These are phyloP conservation scores for Polia nebulosa DNA, from an alignment of 2,888 invertebrate species.

Conservation along the genomic window DNA sequence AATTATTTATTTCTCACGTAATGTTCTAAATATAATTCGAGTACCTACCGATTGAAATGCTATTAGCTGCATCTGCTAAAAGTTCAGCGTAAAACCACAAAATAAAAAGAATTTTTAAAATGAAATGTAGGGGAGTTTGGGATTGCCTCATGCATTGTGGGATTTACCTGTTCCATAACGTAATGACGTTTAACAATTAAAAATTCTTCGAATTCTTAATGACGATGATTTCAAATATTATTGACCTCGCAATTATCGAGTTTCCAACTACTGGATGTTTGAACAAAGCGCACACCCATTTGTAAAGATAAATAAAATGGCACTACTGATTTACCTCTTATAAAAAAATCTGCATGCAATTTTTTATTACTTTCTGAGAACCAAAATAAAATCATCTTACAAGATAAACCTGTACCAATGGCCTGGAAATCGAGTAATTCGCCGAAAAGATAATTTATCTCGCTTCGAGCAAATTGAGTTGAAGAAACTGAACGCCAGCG, in stretches of 20 bases:
- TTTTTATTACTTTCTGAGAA: conserved; percentile 33
- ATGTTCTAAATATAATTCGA: conserved; percentile 10
- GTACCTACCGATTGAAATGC: conserved; percentile 1
- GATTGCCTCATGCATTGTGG: conserved; percentile 32
- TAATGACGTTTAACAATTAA: conserved; percentile 10
- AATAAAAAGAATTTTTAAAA: conserved; percentile 9
- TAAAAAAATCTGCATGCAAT: background rate
- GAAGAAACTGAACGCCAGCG: background rate
- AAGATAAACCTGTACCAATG: conserved; percentile 26
- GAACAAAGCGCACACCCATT: conserved; percentile 33
- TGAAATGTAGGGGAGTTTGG: background rate
- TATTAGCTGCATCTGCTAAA: conserved; percentile 14
- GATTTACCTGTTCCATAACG: conserved; percentile 47
- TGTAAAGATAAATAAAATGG: conserved; percentile 36
- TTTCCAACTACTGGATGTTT: conserved; percentile 14
- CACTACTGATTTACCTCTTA: background rate
- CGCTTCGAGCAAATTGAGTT: conserved; percentile 21
- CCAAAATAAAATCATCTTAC: background rate
- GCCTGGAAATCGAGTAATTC: conserved; percentile 36
- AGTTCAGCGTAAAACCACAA: conserved; percentile 37
- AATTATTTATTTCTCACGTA: too few relatives aligned
- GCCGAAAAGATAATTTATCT: conserved; percentile 37
- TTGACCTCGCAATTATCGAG: conserved; percentile 29
- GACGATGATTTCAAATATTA: conserved; percentile 27
- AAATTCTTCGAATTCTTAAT: conserved; percentile 23